These are phyloP conservation scores for Archocentrus centrarchus DNA, from an alignment of 2,113 vertebrate species.

Conservation along the genomic window DNA sequence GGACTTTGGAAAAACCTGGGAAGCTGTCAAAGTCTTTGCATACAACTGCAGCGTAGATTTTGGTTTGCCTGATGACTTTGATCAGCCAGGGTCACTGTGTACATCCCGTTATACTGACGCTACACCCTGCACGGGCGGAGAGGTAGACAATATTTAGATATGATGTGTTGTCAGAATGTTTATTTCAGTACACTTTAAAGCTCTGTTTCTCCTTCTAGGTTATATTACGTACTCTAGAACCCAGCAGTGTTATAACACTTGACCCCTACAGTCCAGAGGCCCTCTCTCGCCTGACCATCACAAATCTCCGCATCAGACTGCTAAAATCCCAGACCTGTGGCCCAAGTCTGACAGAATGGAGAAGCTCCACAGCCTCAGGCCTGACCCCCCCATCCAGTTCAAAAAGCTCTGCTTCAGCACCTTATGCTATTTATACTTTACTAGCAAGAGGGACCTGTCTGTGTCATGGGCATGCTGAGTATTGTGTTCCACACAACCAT, in stretches of 20 bases:
- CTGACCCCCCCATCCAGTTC: slow-evolving; percentile 16
- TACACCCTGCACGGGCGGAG: slow-evolving; percentile 86
- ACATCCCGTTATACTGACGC: slow-evolving; percentile 87
- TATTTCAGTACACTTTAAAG: neutral
- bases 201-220: slow-evolving; percentile 76
- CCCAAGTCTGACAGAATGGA: neutral
- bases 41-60: slow-evolving; percentile 86
- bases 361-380: neutral
- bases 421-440: slow-evolving; percentile 88
- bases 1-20: slow-evolving; percentile 87
- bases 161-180: neutral
- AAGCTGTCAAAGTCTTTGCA: slow-evolving; percentile 87
- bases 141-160: slow-evolving; percentile 78
- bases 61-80: slow-evolving; percentile 83
- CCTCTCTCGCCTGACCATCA: slow-evolving; percentile 84
- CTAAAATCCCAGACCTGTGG: slow-evolving; percentile 86
- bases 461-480: slow-evolving; percentile 89
- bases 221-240: slow-evolving; percentile 85
- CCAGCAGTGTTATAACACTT: slow-evolving; percentile 71
- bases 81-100: slow-evolving; percentile 82
- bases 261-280: slow-evolving; percentile 86
- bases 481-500: slow-evolving; percentile 78
- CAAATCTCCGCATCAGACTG: slow-evolving; percentile 87
- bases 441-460: slow-evolving; percentile 88
- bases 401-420: slow-evolving; percentile 76